These are phyloP conservation scores for Geotrypetes seraphini DNA, from an alignment of 2,797 vertebrate species.

Conservation along the genomic window DNA sequence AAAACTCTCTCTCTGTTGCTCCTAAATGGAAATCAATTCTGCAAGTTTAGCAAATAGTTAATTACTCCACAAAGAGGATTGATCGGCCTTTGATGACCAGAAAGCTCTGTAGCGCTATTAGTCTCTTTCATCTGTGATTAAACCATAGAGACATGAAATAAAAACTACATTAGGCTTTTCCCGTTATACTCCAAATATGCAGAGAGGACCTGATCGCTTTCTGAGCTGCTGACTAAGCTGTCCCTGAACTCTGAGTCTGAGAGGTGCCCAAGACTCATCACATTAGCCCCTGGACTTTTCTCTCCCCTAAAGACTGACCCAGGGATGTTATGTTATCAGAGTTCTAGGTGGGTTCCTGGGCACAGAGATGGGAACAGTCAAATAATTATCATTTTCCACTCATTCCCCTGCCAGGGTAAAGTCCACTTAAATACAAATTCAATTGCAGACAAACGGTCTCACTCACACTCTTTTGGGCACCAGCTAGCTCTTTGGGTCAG, in stretches of 20 bases:
- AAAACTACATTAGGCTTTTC: conserved; percentile 75
- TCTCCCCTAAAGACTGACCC: no score
- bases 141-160: conserved; percentile 73
- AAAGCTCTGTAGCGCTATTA: conserved; percentile 70
- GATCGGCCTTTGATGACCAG: conserved; percentile 72
- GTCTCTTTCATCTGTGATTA: conserved; percentile 78
- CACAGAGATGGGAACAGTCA: no score
- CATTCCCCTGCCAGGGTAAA: no score
- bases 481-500: no score
- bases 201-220: conserved; percentile 69
- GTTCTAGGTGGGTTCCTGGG: no score
- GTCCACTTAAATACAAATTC: no score
- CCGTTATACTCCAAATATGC: conserved; percentile 73
- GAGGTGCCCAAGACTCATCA: no score
- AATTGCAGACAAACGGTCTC: no score
- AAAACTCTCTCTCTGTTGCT: conserved; percentile 72
- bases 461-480: no score
- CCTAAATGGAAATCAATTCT: conserved; percentile 85
- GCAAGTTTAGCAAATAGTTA: conserved; percentile 91
- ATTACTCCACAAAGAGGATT: conserved; percentile 78
- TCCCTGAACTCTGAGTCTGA: conserved; percentile 34
- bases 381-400: no score
- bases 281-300: no score
- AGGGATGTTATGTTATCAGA: no score
- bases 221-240: conserved; percentile 44